Evolutionary conservation across 2,888 invertebrate genomes (phyloP), one percentile per base, ranked within the genome.

Genomic region (Plebejus argus): DNA sequence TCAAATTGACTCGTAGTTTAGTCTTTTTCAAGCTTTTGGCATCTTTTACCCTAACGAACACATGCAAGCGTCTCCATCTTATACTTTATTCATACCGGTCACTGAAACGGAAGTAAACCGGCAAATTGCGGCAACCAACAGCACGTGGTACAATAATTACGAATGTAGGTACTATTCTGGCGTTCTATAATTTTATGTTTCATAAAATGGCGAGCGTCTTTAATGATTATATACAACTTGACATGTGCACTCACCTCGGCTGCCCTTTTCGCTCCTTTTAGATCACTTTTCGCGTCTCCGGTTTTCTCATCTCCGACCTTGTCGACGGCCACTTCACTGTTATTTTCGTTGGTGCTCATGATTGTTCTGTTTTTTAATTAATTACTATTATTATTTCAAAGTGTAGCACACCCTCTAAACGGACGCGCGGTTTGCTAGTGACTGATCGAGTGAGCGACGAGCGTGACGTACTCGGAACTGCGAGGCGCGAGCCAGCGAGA

Each of bases 241-340:
- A 93, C 92, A 93, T 93, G 94, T 93, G 90, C 88, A 96, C 97
- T 96, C 94, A 97, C 97, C 96, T 97, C 97, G 87, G 97, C 97
- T 94, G 97, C 96, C 95, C 97, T 96, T 95, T 97, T 97, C 90
- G 97, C 96, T 94, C 97, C 97, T 95, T 97, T 97, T 89, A 97
- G 95, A 90, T 97, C 97, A 94, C 96, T 96, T 95, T 97, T 97
- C 78, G 96, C 95, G 90, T 97, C 97, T 78, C 83, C 84, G 83
- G 95, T 94, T 89, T 95, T 95, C 94, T 97, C 97, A 88, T 97
- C 97, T 89, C 97, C 97, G 90, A 95, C 95, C 95, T 97, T 97
- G 94, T 97, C 97, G 84, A 97, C 97, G 86, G 97, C 97, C 93
- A 97, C 97, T 95, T 97, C 97, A 90, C 95, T 95, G 95, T 97